These are phyloP conservation scores for Aphelenchoides bicaudatus DNA, from an alignment of 2,888 invertebrate genomes.

Conservation along the genomic window DNA sequence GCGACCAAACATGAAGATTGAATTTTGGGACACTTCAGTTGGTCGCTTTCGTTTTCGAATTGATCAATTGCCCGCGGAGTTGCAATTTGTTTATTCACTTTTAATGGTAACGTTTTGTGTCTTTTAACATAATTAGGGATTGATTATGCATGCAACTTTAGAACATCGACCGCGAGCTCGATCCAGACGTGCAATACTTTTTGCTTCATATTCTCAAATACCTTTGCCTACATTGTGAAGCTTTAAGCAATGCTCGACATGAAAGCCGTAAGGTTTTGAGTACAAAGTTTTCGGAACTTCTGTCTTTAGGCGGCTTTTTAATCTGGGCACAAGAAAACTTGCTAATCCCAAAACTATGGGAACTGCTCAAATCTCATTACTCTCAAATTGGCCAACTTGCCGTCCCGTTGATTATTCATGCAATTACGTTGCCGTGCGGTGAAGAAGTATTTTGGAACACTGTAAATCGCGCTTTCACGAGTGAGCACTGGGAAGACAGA, in stretches of 20 bases:
- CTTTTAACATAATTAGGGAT: not conserved
- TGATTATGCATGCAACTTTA: constrained; percentile 39
- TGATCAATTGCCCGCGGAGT: constrained; percentile 81
- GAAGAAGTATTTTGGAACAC: constrained; percentile 91
- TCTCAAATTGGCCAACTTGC: constrained; percentile 80
- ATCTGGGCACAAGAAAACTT: constrained; percentile 76
- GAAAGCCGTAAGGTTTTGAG: too few relatives aligned
- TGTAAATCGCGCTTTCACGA: constrained; percentile 90
- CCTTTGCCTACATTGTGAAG: constrained; percentile 86
- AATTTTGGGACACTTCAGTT: constrained; percentile 84
- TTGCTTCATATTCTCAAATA: constrained; percentile 85
- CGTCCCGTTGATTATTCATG: constrained; percentile 87
- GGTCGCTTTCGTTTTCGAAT: constrained; percentile 87
- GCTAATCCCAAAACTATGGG: constrained; percentile 78
- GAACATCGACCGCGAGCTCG: constrained; percentile 65
- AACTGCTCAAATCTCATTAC: constrained; percentile 51
- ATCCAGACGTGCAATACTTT: constrained; percentile 87
- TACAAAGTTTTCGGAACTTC: too few relatives aligned
- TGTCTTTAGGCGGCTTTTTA: too few relatives aligned
- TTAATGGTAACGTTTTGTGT: constrained; percentile 68
- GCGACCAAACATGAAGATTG: constrained; percentile 24
- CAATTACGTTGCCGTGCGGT: constrained; percentile 86
- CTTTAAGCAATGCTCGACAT: constrained; percentile 77
- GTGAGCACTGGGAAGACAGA: constrained; percentile 79
- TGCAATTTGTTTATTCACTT: constrained; percentile 87